Conservation (phyloP, 2,113 vertebrate species). For the Coturnix japonica region DNA sequence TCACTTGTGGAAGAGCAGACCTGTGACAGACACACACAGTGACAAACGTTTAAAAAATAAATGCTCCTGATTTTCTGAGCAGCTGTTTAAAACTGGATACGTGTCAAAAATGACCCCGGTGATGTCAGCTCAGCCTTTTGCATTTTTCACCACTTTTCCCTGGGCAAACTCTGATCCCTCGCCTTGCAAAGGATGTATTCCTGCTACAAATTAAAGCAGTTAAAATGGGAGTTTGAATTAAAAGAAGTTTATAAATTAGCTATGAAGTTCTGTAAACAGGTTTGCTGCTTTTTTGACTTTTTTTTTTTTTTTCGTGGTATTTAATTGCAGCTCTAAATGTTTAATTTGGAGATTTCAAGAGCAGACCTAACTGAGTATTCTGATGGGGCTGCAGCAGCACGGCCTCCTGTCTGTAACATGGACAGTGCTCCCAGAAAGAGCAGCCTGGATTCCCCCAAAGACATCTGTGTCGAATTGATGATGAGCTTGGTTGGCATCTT, state of each 20-base stretch:
- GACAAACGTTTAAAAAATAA: slow-evolving; percentile 64
- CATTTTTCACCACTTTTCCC: slow-evolving; percentile 70
- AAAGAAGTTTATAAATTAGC: slow-evolving; percentile 78
- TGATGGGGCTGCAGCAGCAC: neutral
- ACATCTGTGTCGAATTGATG: slow-evolving; percentile 77
- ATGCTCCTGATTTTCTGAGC: slow-evolving; percentile 58
- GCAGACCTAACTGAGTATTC: slow-evolving; percentile 9
- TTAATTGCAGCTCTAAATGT: slow-evolving; percentile 80
- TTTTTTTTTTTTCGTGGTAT: slow-evolving; percentile 6
- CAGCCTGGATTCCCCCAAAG: slow-evolving; percentile 76
- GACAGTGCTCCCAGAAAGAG: slow-evolving; percentile 70
- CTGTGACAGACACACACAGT: slow-evolving; percentile 38
- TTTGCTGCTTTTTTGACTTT: slow-evolving; percentile 26
- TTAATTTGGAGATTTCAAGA: slow-evolving; percentile 70
- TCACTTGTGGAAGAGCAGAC: slow-evolving; percentile 13
- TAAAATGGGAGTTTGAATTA: slow-evolving; percentile 50
- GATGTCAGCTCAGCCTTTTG: slow-evolving; percentile 57
- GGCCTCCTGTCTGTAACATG: slow-evolving; percentile 66
- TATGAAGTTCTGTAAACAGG: slow-evolving; percentile 75
- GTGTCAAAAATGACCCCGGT: slow-evolving; percentile 41
- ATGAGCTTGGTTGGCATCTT: slow-evolving; percentile 75
- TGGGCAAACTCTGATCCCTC: slow-evolving; percentile 38
- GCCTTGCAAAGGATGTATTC: neutral
- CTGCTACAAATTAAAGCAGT: slow-evolving; percentile 72
- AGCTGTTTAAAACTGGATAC: slow-evolving; percentile 65